These are phyloP conservation scores for Thaumetopoea pityocampa DNA, from an alignment of 1,140 invertebrate species.

Conservation along the genomic window DNA sequence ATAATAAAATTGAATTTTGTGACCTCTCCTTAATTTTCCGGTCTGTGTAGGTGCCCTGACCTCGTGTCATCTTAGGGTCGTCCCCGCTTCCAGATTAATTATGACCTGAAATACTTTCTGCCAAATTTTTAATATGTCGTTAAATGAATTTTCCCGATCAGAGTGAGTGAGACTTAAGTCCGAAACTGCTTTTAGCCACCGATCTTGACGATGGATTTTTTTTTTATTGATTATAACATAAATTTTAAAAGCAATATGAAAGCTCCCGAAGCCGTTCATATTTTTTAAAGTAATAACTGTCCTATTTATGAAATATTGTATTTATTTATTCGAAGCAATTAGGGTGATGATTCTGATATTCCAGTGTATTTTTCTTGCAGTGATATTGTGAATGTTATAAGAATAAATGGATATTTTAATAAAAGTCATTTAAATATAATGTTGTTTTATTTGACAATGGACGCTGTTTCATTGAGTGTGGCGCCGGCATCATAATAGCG, in stretches of 20 bases:
- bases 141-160: slow-evolving; percentile 25
- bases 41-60: too few relatives aligned
- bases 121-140: slow-evolving; percentile 15
- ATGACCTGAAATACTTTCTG: slow-evolving; percentile 17
- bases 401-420: slow-evolving; percentile 76
- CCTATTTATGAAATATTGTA: slow-evolving; percentile 56
- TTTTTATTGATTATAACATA: slow-evolving; percentile 8
- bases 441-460: slow-evolving; percentile 54
- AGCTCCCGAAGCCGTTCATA: slow-evolving; percentile 11
- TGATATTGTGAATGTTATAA: slow-evolving; percentile 75
- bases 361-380: slow-evolving; percentile 74
- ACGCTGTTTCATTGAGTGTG: too few relatives aligned
- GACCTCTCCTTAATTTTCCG: too few relatives aligned
- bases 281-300: slow-evolving; percentile 21
- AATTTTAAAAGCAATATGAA: slow-evolving; percentile 23
- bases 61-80: too few relatives aligned
- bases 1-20: too few relatives aligned
- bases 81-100: too few relatives aligned
- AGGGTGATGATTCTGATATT: slow-evolving; percentile 70
- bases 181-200: slow-evolving; percentile 24
- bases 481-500: too few relatives aligned
- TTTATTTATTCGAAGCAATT: slow-evolving; percentile 68
- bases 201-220: slow-evolving; percentile 23
- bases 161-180: slow-evolving; percentile 29
- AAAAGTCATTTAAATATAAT: slow-evolving; percentile 73